phyloP scores from a whole-genome alignment of 2,888 invertebrate species.

The Entomobrya proxima region DNA sequence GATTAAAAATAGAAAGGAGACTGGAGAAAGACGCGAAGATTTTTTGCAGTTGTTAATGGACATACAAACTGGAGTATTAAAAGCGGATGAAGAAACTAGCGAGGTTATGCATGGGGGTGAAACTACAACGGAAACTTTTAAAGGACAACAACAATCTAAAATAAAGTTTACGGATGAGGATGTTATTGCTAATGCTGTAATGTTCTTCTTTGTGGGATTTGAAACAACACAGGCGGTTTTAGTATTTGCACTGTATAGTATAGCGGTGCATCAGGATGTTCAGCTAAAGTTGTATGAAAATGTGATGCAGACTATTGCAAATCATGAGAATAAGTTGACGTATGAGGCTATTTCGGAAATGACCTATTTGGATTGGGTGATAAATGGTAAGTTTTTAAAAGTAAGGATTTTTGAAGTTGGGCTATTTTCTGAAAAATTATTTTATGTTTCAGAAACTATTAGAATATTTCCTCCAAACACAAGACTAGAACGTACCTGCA shows the following conservation, averaged over 20 bases:
- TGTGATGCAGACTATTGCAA: neutral
- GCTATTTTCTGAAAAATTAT: neutral
- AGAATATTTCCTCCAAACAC: conserved; percentile 75
- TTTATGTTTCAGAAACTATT: neutral
- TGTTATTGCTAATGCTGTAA: neutral
- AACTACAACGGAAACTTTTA: neutral
- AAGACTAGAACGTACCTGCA: conserved; percentile 64
- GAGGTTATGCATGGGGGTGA: conserved; percentile 33
- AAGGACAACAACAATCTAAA: too few species aligned
- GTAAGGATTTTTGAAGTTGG: neutral
- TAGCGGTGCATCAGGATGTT: neutral
- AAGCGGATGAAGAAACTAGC: conserved; percentile 36
- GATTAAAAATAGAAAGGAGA: conserved; percentile 78
- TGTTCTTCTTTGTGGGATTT: neutral
- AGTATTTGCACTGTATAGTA: neutral
- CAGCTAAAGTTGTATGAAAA: neutral
- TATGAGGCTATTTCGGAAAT: neutral
- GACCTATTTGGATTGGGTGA: conserved; percentile 1
- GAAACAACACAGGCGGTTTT: neutral
- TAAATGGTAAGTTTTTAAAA: neutral
- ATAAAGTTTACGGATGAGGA: neutral
- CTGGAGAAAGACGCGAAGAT: conserved; percentile 79
- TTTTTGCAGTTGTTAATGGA: conserved; percentile 81
- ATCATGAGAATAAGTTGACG: neutral
- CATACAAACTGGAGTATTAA: conserved; percentile 78